phyloP scores from a whole-genome alignment of 2,888 invertebrate species.

The Agrotis puta region DNA sequence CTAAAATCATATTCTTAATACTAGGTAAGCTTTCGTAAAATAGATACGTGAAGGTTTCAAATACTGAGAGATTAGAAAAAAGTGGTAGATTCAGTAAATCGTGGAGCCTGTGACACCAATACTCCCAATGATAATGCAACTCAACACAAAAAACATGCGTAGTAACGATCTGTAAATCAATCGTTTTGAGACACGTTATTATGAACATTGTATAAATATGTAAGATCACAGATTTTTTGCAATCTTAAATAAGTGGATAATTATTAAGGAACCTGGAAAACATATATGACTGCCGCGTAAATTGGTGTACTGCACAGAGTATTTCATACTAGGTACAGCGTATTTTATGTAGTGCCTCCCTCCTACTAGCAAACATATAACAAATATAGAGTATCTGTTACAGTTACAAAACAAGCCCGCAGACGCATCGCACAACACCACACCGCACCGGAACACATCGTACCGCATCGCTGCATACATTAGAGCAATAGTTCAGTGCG shows the following conservation, averaged over 20 bases:
- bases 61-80: background rate
- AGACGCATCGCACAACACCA: conserved; percentile 11
- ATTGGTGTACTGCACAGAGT: too few species aligned
- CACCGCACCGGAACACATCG: background rate
- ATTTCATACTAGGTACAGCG: too few species aligned
- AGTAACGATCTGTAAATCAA: background rate
- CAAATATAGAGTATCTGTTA: background rate
- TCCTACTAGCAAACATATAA: background rate
- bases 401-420: conserved; percentile 40
- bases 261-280: too few species aligned
- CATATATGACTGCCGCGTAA: too few species aligned
- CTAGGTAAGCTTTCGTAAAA: background rate
- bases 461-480: conserved; percentile 40
- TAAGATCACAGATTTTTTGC: background rate
- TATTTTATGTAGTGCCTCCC: background rate
- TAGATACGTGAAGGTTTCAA: background rate
- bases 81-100: background rate
- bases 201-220: conserved; percentile 7
- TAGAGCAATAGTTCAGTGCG: conserved; percentile 7
- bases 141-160: conserved; percentile 2
- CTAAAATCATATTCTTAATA: background rate
- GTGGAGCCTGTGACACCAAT: conserved; percentile 9
- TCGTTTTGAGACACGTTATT: background rate
- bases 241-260: too few species aligned
- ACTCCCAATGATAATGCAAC: conserved; percentile 7